These are phyloP conservation scores for Bembecia ichneumoniformis DNA, from an alignment of 2,888 invertebrate genomes.

Conservation along the genomic window DNA sequence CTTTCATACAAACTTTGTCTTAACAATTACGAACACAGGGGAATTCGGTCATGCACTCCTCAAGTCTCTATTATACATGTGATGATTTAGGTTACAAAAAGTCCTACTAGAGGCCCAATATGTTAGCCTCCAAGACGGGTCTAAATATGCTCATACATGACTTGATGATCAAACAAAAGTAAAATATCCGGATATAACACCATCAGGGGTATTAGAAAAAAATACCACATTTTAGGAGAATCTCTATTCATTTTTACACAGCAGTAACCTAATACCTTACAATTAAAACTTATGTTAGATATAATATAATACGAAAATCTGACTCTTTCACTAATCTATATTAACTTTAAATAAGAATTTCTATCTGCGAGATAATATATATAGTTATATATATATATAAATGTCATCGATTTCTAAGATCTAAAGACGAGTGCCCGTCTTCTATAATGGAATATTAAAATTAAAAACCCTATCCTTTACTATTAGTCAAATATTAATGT, in stretches of 20 bases:
- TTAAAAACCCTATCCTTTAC: no score
- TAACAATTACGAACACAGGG: no score
- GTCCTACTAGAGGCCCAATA: no score
- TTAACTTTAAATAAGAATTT: constrained; percentile 44
- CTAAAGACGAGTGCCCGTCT: constrained; percentile 34
- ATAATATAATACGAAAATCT: constrained; percentile 65
- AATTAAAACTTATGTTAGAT: constrained; percentile 52
- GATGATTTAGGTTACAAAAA: no score
- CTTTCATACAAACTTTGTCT: no score
- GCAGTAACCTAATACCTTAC: constrained; percentile 58
- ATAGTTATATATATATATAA: neutral
- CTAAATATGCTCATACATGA: no score
- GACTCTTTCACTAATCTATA: constrained; percentile 57
- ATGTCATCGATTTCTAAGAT: constrained; percentile 28
- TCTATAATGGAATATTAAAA: neutral
- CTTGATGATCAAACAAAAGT: no score
- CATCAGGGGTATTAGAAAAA: constrained; percentile 9
- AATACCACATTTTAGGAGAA: constrained; percentile 42
- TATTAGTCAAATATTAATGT: no score
- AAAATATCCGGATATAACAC: neutral
- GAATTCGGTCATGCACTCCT: no score
- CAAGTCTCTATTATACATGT: no score
- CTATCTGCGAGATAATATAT: constrained; percentile 39
- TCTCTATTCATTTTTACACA: constrained; percentile 67
- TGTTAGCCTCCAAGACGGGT: no score